Evolutionary conservation across 1,140 invertebrate genomes (phyloP), one percentile per base, ranked within the genome.

Genomic region (Zaprionus gabonicus): DNA sequence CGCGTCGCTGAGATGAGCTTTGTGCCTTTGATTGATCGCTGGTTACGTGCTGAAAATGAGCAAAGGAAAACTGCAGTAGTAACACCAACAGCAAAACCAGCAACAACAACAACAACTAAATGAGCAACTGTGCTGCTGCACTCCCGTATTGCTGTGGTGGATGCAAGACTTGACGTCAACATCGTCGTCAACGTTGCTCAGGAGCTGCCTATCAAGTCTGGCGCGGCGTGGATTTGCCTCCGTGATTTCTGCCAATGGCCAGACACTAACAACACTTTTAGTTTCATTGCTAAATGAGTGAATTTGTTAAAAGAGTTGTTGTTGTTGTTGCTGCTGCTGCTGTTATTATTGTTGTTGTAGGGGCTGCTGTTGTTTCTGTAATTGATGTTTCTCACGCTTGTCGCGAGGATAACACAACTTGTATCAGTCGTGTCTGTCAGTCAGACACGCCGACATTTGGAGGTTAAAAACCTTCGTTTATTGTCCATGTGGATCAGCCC

Each of bases 251-350:
- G 69, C 84, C 84, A 71, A 81, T 79, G 78, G 63, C 68, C 63
- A 77, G 82, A 86, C 82, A 81, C 69, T 86, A 87, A 87, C 84
- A 90, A 87, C 85, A 87, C 84, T 81, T 81, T 87, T 90, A 84
- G 84, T 84, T 87, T 88, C 85, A 84, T 88, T 81, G 81, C 84
- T 87, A 90, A 87, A 88, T 87, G 85, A 90, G 74, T 87, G 81
- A 78, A 87, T 88, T 90, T 87, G 84, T 87, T 87, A 88, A 83
- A 74, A 83, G 69, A 70, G 71, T 66, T 55, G 67, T 71, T 57
- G 73, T 67, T 67, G 58, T 36, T 62, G 57, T 9, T 44, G 58
- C 10, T 46, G 49, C 13, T 68, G 53, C 23, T 63, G 55, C 17
- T 70, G 59, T 51, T 63, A 68, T 23, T 68, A 41, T 44, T 60